Base-by-base conservation (phyloP, 2,888 invertebrate species). In the Lepidocyrtinus sp. region DNA sequence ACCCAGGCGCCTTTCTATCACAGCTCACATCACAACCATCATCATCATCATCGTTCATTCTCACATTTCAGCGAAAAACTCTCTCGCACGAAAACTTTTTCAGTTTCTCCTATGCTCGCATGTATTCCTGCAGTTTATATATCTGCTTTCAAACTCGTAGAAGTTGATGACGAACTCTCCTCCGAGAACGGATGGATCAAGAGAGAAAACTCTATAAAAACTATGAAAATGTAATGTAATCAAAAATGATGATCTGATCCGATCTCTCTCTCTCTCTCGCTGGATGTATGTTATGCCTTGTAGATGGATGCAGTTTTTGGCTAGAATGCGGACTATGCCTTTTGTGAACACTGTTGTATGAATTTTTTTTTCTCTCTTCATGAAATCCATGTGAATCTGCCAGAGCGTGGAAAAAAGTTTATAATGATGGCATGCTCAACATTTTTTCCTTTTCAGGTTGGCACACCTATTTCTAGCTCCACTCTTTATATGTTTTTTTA, bases 1-100 rank as follows among this genome's bases (percentile, higher is more conserved):
- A 85, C 82, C 82, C 72, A 84, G 86, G 86, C 86, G 86, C 86
- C 86, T 82, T 84, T 83, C 84, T 85, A 86, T 85, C 84, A 85
- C 82, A 81, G 82, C 83, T 82, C 80, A 71, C 82, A 83, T 85
- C 84, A 84, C 83, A 81, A 85, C 79, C 83, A 78, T 72, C 62
- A 50, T 75, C 26, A 62, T 62, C 19, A 74, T 45, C 36, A 36
- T 36, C 36, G 36, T 12, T 81, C 72, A 75, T 76, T 72, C 62
- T 72, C 50, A 71, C 55, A 21, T 19, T 22, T 24, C 7, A 2
- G 7, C 3, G 7, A 62, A 9, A 9, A 46, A 24, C 59, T 69
- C 69, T 69, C 68, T 46, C 24, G 24, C 70, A 76, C 76, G 69
- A 62, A 76, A 69, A 64, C 76, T 69, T 76, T 36, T 36, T 36